A percentile compares a stretch with the other conserved stretches of the same genome.
Conservation (phyloP, 2,888 invertebrate genomes). For the Emmelina monodactyla region DNA sequence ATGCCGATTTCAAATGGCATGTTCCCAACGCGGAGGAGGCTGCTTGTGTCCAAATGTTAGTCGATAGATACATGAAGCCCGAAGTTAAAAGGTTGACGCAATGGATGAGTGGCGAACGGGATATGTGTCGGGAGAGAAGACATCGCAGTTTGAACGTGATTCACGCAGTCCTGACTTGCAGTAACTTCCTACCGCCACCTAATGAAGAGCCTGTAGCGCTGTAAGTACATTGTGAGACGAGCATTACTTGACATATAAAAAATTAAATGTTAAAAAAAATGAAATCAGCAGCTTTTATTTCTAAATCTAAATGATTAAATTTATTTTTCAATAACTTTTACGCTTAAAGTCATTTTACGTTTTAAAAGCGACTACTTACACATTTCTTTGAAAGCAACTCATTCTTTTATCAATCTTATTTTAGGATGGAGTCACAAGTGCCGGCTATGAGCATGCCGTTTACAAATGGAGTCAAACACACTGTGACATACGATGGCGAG, state of each 20-base stretch:
- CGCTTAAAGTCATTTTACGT: too few relatives aligned
- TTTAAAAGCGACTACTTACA: too few relatives aligned
- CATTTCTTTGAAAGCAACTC: too few relatives aligned
- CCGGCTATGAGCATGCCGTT: conserved; percentile 61
- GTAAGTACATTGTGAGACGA: conserved; percentile 42
- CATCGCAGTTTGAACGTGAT: conserved; percentile 73
- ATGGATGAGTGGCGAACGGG: conserved; percentile 58
- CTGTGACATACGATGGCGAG: conserved; percentile 68
- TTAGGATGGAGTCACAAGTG: conserved; percentile 65
- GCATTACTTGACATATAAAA: conserved; percentile 3
- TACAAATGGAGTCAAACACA: conserved; percentile 42
- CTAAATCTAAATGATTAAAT: too few relatives aligned
- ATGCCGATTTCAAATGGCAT: conserved; percentile 78
- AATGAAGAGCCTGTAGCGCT: conserved; percentile 65
- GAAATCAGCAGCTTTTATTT: neutral
- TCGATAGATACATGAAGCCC: conserved; percentile 70
- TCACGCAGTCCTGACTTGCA: conserved; percentile 69
- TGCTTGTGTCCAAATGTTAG: conserved; percentile 68
- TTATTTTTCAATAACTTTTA: too few relatives aligned
- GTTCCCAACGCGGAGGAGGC: conserved; percentile 76
- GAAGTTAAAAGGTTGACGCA: conserved; percentile 68
- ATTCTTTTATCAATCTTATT: conserved; percentile 13
- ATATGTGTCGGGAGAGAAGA: conserved; percentile 71
- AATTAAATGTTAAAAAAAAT: conserved; percentile 1
- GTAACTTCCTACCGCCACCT: conserved; percentile 73